A percentile compares a stretch with the other conserved stretches of the same genome.
Evolutionary conservation across 2,797 vertebrate genomes (phyloP).

Genomic region (Myripristis jacobus): DNA sequence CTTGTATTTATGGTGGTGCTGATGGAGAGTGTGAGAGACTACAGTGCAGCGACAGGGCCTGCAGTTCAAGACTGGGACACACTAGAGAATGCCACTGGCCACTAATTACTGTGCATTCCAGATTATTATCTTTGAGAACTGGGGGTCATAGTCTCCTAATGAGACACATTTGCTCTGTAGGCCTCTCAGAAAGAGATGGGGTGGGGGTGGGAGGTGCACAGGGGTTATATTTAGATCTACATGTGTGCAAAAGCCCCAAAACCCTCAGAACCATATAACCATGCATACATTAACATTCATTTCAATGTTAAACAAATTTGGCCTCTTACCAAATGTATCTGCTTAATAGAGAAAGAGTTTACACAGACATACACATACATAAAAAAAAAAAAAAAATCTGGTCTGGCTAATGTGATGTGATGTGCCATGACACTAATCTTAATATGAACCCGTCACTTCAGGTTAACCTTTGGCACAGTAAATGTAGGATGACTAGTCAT

Average conservation of each 20-base stretch:
- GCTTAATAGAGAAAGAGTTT: conserved; percentile 11
- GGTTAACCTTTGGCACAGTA: conserved; percentile 43
- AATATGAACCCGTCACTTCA: conserved; percentile 44
- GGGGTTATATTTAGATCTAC: conserved; percentile 18
- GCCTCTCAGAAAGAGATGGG: conserved; percentile 31
- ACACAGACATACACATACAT: no score
- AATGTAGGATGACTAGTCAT: conserved; percentile 27
- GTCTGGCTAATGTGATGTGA: conserved; percentile 53
- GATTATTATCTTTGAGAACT: conserved; percentile 59
- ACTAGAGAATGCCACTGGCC: conserved; percentile 33
- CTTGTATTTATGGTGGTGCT: conserved; percentile 45
- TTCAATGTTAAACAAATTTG: not conserved
- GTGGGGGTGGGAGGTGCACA: conserved; percentile 27
- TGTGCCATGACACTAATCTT: conserved; percentile 50
- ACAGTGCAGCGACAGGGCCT: conserved; percentile 10
- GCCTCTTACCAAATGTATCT: conserved; percentile 21
- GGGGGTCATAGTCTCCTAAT: conserved; percentile 57
- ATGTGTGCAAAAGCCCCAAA: conserved; percentile 7
- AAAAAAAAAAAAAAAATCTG: conserved; percentile 1
- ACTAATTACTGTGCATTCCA: conserved; percentile 68
- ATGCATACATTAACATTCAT: conserved; percentile 9
- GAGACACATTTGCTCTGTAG: conserved; percentile 38
- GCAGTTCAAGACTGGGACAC: conserved; percentile 55
- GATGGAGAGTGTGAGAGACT: conserved; percentile 40
- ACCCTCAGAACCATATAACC: conserved; percentile 2